Evolutionary conservation across 2,113 vertebrate genomes (phyloP).

Genomic region (Gambusia holbrooki): DNA sequence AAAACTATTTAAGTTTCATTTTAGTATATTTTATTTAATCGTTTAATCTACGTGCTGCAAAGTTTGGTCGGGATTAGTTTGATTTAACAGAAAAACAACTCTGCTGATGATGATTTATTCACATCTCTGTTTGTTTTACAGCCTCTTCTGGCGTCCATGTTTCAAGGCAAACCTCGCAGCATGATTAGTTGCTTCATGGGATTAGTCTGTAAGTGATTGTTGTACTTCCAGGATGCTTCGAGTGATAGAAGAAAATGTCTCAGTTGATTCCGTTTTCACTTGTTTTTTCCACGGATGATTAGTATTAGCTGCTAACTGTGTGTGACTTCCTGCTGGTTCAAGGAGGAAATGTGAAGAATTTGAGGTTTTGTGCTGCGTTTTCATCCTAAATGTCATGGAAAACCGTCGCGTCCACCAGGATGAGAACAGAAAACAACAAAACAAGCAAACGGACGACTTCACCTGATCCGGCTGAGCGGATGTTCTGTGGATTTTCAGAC

Average conservation of each 20-base stretch:
- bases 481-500: constrained; percentile 48
- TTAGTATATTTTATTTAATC: neutral
- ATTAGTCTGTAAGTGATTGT: constrained; percentile 46
- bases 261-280: neutral
- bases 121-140: constrained; percentile 1
- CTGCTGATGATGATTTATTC: neutral
- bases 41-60: neutral
- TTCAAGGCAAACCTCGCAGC: constrained; percentile 6
- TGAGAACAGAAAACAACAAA: constrained; percentile 9
- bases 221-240: constrained; percentile 41
- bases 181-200: constrained; percentile 20
- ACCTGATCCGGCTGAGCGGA: constrained; percentile 7
- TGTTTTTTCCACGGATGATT: neutral
- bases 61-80: neutral
- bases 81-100: constrained; percentile 1
- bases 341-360: neutral
- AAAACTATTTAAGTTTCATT: neutral
- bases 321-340: constrained; percentile 9
- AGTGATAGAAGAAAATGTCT: constrained; percentile 14
- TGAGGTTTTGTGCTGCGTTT: neutral
- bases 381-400: constrained; percentile 15
- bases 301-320: neutral
- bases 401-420: constrained; percentile 23
- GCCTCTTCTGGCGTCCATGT: constrained; percentile 15
- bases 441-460: neutral